Evolutionary conservation across 2,113 vertebrate genomes (phyloP).

Genomic region (Gnathonemus echidnorhynchus): DNA sequence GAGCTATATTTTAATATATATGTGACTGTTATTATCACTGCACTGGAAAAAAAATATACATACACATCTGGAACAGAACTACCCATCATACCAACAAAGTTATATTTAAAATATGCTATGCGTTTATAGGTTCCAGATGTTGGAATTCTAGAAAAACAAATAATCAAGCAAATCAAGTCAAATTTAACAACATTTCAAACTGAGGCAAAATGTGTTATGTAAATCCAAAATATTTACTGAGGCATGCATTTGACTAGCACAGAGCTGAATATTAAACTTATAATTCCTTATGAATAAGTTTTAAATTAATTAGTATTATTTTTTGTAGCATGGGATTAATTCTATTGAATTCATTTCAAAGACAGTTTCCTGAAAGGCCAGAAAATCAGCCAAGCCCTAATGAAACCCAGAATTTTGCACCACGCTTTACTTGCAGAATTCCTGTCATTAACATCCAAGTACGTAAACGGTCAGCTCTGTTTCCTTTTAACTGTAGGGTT

Average conservation of each 20-base stretch:
- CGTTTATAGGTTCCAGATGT: slow-evolving; percentile 2
- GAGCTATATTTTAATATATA: background rate
- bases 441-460: background rate
- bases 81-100: background rate
- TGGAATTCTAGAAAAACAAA: slow-evolving; percentile 3
- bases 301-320: background rate
- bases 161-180: background rate
- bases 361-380: background rate
- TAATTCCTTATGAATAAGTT: background rate
- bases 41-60: background rate
- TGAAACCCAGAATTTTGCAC: background rate
- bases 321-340: background rate
- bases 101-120: background rate
- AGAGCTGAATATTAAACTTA: background rate
- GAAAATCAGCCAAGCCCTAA: background rate
- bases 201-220: background rate
- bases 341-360: background rate
- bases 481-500: background rate
- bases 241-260: background rate
- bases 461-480: background rate
- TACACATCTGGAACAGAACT: background rate
- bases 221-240: background rate
- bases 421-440: background rate
- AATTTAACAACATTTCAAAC: background rate
- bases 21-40: background rate